Evolutionary conservation across 2,888 invertebrate genomes (phyloP).

Genomic region (Megalurothrips usitatus): DNA sequence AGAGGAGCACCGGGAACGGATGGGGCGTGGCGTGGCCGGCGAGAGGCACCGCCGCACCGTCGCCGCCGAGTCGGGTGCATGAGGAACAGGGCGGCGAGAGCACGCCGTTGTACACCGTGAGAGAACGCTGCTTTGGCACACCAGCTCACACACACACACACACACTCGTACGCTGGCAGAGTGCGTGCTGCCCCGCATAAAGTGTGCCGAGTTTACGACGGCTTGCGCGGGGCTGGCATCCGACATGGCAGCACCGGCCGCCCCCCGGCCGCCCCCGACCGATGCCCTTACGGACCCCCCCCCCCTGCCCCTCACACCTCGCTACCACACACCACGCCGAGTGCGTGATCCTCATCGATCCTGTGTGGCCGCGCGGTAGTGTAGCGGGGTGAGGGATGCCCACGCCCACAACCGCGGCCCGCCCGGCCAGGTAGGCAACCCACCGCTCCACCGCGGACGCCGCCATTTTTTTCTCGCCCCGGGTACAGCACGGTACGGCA

Average conservation of each 20-base stretch:
- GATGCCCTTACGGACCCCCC: neutral
- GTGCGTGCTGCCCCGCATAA: conserved; percentile 29
- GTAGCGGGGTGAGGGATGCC: no score
- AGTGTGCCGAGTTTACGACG: conserved; percentile 20
- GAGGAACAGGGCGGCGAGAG: conserved; percentile 33
- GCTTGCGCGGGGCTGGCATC: conserved; percentile 1
- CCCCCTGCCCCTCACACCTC: neutral
- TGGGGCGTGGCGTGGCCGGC: conserved; percentile 33
- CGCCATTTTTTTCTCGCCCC: no score
- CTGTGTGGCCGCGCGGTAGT: no score
- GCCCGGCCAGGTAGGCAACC: no score
- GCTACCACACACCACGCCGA: neutral
- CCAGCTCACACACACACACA: conserved; percentile 38
- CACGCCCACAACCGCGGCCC: no score
- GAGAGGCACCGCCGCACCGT: conserved; percentile 33
- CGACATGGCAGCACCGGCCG: conserved; percentile 28
- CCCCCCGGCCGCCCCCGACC: conserved; percentile 13
- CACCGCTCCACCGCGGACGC: no score
- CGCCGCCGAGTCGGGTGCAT: conserved; percentile 32
- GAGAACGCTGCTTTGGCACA: conserved; percentile 38
- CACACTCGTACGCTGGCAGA: conserved; percentile 37
- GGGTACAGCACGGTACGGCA: no score
- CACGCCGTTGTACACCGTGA: conserved; percentile 44
- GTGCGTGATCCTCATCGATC: no score
- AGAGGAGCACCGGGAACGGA: conserved; percentile 27